Evolutionary conservation across 2,113 vertebrate species (phyloP).

Genomic region (Mormyrus iriodes): DNA sequence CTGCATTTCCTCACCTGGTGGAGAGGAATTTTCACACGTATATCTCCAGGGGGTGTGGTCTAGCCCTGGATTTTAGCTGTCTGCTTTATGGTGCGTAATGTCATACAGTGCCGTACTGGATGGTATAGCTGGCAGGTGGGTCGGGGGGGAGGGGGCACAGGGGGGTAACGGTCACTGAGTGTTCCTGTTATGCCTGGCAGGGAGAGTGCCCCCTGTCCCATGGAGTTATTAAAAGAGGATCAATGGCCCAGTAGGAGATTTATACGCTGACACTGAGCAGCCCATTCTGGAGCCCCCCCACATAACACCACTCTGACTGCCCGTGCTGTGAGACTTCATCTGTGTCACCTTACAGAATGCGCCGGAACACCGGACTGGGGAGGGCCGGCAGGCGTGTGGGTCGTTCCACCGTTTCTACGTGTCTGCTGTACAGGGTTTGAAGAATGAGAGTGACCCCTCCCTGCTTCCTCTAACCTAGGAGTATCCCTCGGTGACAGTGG

Average conservation of each 20-base stretch:
- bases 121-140: not conserved
- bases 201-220: not conserved
- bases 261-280: not conserved
- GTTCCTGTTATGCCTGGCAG: not conserved
- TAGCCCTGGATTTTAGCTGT: no score
- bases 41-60: not conserved
- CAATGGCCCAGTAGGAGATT: not conserved
- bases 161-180: not conserved
- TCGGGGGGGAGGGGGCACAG: not conserved
- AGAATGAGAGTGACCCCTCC: not conserved
- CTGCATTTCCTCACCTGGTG: not conserved
- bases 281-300: not conserved
- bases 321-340: not conserved
- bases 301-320: not conserved
- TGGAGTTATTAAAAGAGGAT: not conserved
- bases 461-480: constrained; percentile 64
- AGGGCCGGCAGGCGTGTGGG: not conserved
- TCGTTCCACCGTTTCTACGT: not conserved
- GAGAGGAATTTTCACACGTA: not conserved
- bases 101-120: not conserved
- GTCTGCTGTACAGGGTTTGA: not conserved
- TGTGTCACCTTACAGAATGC: not conserved
- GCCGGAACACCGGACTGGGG: not conserved
- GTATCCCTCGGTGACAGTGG: constrained; percentile 76
- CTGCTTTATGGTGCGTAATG: not conserved